Conservation (phyloP, 2,113 vertebrate species). For the Lonchura striata region DNA sequence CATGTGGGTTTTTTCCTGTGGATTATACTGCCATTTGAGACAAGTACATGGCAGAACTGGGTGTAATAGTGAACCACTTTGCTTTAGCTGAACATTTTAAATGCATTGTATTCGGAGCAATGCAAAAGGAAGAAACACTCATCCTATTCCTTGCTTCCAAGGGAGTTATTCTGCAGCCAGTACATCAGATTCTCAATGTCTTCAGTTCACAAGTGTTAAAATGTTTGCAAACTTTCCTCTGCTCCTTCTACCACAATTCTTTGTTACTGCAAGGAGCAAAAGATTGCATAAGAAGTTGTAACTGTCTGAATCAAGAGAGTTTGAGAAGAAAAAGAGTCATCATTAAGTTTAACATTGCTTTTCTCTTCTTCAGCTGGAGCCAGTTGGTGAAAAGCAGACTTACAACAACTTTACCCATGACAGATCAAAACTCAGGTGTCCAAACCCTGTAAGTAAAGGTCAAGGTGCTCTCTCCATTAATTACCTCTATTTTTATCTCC, state of each 20-base stretch:
- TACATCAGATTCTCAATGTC: not conserved
- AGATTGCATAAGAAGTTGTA: not conserved
- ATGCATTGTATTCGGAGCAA: not conserved
- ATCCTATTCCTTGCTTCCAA: not conserved
- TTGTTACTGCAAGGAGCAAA: not conserved
- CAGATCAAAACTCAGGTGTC: slow-evolving; percentile 84
- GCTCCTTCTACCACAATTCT: not conserved
- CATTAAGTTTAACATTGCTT: not conserved
- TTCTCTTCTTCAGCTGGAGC: slow-evolving; percentile 82
- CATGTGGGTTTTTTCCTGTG: not conserved
- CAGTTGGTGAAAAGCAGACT: slow-evolving; percentile 81
- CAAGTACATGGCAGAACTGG: not conserved
- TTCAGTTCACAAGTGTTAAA: not conserved
- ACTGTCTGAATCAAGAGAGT: not conserved
- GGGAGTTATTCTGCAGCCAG: not conserved
- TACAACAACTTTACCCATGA: slow-evolving; percentile 84
- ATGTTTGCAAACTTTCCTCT: not conserved
- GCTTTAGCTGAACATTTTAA: not conserved
- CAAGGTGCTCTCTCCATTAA: not conserved
- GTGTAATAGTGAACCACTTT: not conserved
- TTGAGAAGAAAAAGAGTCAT: not conserved
- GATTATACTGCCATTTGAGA: not conserved
- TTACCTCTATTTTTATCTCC: not conserved
- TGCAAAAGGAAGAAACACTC: not conserved
- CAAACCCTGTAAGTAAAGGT: slow-evolving; percentile 79